Conservation (phyloP, 2,113 vertebrate genomes). For the Rhagologus leucostigma region DNA sequence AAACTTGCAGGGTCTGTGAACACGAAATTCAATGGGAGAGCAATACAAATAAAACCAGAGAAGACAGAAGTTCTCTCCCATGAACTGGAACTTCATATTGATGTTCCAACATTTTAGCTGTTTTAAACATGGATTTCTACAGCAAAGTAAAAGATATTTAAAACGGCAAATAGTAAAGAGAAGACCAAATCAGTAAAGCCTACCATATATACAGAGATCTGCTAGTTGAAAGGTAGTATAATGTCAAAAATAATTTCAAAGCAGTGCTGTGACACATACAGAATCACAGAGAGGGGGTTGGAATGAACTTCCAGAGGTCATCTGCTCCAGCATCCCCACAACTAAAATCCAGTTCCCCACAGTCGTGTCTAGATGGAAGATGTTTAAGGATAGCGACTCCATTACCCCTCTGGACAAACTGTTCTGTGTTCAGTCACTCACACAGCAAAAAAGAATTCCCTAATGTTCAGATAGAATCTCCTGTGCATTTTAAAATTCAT, state of each 20-base stretch:
- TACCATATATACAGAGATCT: not conserved
- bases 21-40: not conserved
- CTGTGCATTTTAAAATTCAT: not conserved
- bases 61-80: not conserved
- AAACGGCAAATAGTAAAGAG: not conserved
- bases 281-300: not conserved
- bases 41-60: not conserved
- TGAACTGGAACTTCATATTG: not conserved
- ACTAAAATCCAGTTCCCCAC: not conserved
- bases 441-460: not conserved
- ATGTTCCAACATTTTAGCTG: not conserved
- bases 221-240: not conserved
- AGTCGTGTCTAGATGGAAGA: rapidly evolving
- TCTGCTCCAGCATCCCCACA: not conserved
- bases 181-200: not conserved
- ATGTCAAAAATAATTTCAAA: not conserved
- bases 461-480: not conserved
- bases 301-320: not conserved
- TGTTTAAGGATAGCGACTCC: not conserved
- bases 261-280: not conserved
- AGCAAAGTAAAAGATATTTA: not conserved
- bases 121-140: not conserved
- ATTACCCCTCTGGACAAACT: not conserved
- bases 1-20: not conserved
- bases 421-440: not conserved